Percentiles rank a stretch among this genome's conserved stretches.
Evolutionary conservation across 1,140 invertebrate genomes (phyloP).

Genomic region (Pentalonia nigronervosa): DNA sequence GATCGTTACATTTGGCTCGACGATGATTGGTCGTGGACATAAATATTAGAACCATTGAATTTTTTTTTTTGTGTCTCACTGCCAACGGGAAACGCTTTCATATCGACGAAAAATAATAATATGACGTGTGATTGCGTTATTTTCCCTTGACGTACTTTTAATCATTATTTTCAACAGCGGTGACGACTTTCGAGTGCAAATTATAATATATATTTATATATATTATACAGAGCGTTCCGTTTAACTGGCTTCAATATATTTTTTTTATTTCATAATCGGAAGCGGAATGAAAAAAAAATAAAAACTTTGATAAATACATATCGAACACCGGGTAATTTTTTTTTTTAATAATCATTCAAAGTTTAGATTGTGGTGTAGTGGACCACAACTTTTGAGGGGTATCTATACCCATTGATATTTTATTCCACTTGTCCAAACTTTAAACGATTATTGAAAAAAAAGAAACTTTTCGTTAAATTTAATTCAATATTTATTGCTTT

Average conservation of each 20-base stretch:
- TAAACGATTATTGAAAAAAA: neutral
- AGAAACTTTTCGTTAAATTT: neutral
- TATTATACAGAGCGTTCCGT: neutral
- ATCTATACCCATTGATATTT: neutral
- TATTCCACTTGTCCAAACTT: neutral
- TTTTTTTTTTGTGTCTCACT: neutral
- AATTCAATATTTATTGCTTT: neutral
- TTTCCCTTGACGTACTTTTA: neutral
- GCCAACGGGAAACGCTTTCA: neutral
- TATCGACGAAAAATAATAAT: neutral
- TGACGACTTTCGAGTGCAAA: neutral
- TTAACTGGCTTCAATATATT: neutral
- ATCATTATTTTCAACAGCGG: neutral
- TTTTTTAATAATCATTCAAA: constrained; percentile 1
- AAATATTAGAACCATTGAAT: neutral
- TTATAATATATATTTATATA: neutral
- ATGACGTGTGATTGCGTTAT: neutral
- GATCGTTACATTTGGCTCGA: neutral
- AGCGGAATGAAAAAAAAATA: neutral
- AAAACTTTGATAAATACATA: neutral
- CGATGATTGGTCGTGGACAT: neutral
- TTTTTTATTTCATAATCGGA: neutral
- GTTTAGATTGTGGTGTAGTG: neutral
- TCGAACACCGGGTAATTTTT: neutral
- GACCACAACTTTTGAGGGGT: neutral